Evolutionary conservation across 2,797 vertebrate species (phyloP).

Genomic region (Acipenser transmontanus): DNA sequence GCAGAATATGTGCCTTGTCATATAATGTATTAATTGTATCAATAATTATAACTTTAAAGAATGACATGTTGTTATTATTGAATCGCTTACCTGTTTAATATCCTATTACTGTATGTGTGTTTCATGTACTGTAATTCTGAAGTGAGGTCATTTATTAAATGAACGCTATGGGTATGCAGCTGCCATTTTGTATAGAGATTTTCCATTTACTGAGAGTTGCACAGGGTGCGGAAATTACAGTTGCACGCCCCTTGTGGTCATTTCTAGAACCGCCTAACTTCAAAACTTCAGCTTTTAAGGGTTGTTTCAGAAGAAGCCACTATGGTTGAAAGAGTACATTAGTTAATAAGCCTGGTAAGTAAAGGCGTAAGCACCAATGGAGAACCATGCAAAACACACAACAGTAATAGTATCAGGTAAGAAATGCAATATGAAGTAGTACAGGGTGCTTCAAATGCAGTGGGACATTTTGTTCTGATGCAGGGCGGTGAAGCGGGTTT

Average conservation of each 20-base stretch:
- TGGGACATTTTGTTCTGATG: too few species aligned
- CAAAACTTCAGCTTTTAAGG: not conserved
- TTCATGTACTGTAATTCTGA: not conserved
- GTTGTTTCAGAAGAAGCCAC: not conserved
- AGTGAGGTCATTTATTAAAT: not conserved
- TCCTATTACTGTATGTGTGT: not conserved
- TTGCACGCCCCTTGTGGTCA: not conserved
- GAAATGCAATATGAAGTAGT: too few species aligned
- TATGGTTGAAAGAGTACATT: not conserved
- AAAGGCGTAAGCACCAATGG: too few species aligned
- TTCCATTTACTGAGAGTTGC: not conserved
- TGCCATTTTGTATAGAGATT: not conserved
- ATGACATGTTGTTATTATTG: not conserved
- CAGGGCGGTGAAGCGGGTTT: too few species aligned
- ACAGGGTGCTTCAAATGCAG: not conserved
- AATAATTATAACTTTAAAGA: not conserved
- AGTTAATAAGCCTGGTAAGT: not conserved
- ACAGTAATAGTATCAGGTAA: too few species aligned
- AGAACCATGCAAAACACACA: too few species aligned
- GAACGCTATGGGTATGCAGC: not conserved
- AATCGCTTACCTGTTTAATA: not conserved
- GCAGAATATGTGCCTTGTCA: not conserved
- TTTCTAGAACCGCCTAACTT: not conserved
- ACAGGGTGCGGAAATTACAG: not conserved
- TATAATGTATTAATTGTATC: not conserved